Percentiles rank a stretch among this genome's conserved stretches.
phyloP scores from a whole-genome alignment of 2,113 vertebrate species.

The Condylura cristata region DNA sequence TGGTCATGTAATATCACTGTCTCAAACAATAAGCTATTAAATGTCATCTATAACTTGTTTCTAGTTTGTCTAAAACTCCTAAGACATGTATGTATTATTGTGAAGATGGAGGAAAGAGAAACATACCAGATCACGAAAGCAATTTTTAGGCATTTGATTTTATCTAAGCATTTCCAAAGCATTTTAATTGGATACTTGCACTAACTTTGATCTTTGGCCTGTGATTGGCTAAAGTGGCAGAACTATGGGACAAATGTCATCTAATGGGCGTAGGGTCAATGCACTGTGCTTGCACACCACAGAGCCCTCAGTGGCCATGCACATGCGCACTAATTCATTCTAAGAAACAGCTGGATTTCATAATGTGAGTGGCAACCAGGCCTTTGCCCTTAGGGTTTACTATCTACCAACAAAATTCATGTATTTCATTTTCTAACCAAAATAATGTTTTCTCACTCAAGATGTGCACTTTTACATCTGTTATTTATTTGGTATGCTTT shows the following conservation, averaged over 20 bases:
- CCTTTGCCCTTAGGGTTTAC: conserved; percentile 64
- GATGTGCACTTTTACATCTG: conserved; percentile 71
- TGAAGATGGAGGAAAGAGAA: background rate
- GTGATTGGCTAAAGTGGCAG: background rate
- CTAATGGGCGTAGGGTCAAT: background rate
- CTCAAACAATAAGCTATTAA: conserved; percentile 34
- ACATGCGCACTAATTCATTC: conserved; percentile 36
- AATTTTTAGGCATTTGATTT: background rate
- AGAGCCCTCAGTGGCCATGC: background rate
- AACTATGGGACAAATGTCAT: background rate
- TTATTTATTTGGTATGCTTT: conserved; percentile 64
- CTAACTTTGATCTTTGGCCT: background rate
- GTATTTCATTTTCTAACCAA: conserved; percentile 72
- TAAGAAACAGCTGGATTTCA: conserved; percentile 58
- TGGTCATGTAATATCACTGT: background rate
- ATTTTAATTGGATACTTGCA: background rate
- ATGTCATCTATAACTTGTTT: conserved; percentile 19
- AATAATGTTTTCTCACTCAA: conserved; percentile 69
- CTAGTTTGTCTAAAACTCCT: background rate
- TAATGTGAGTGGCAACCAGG: conserved; percentile 52
- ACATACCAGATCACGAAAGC: background rate
- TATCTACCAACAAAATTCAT: conserved; percentile 63
- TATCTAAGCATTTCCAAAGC: background rate
- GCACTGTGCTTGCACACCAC: background rate
- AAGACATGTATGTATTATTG: background rate